Evolutionary conservation across 1,140 invertebrate species (phyloP).

Genomic region (Drosophila malerkotliana): DNA sequence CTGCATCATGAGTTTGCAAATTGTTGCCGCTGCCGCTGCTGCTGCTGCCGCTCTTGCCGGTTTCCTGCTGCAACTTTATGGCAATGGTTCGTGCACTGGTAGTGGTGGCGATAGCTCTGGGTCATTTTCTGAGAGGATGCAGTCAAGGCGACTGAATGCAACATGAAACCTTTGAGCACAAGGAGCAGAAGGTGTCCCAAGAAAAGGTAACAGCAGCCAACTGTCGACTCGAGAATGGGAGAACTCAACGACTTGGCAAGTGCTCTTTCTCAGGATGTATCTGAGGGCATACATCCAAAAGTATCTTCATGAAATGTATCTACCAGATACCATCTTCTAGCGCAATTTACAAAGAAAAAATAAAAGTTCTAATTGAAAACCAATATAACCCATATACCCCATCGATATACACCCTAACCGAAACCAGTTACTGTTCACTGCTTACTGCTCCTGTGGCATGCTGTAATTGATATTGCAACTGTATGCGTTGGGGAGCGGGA

Average conservation of each 20-base stretch:
- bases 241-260: background rate
- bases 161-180: constrained; percentile 75
- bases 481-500: constrained; percentile 55
- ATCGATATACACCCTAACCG: constrained; percentile 25
- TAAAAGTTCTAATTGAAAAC: background rate
- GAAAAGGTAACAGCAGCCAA: constrained; percentile 30
- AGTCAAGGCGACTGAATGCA: constrained; percentile 73
- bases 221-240: background rate
- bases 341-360: too few relatives aligned
- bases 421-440: constrained; percentile 74
- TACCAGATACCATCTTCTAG: too few relatives aligned
- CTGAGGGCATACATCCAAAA: background rate
- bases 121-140: constrained; percentile 73
- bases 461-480: constrained; percentile 83
- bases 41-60: constrained; percentile 24
- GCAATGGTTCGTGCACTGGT: constrained; percentile 34
- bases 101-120: constrained; percentile 71
- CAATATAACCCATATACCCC: constrained; percentile 14
- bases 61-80: constrained; percentile 80
- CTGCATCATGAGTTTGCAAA: constrained; percentile 81
- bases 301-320: too few relatives aligned
- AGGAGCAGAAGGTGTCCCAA: constrained; percentile 52
- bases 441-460: constrained; percentile 78
- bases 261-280: constrained; percentile 12
- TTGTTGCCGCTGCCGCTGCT: constrained; percentile 59